Base-by-base conservation (phyloP, 2,113 vertebrate species). In the Greenwoodochromis staneri region DNA sequence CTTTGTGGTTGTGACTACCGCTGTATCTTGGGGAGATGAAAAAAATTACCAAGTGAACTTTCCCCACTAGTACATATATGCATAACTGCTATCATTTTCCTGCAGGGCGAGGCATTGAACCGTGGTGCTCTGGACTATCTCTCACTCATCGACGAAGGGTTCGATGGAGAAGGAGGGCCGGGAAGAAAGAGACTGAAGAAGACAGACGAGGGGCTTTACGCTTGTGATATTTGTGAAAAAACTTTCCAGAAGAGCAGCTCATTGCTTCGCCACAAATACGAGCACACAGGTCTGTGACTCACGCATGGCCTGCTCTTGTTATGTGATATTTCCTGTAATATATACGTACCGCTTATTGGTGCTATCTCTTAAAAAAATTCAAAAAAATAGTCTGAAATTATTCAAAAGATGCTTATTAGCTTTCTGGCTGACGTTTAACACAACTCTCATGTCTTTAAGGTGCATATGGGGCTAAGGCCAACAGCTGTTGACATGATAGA, bases 241-340 rank as follows among this genome's bases (percentile, higher is more conserved):
- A 97, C 96, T 69, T 97, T 97, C 89, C 97, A 97, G 92, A 97
- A 97, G 91, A 97, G 97, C 94, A 97, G 97, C 93, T 97, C 97
- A 24, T 90, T 97, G 51, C 96, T 97, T 14, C 93, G 97, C 4
- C 97, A 97, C 86, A 97, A 97, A 95, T 97, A 97, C 5, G 97
- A 97, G 88, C 97, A 97, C 94, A 97, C 97, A 93, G 97, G 97
- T 97, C 83, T 4, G 94, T 83, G 80, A 53, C 19, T 14, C 59
- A 5, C 19, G 2, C 82, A 19, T n/a, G n/a, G 24, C 45, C 16
- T 21, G 31, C 51, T 54, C 53, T 13, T 27, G 2, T 34, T 55
- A 31, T 63, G 17, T 83, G 40, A 7, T 21, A 24, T 80, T 82
- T 73, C 8, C 14, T 51, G 4, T 42, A 3, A 12, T 54, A 40